Evolutionary conservation across 1,140 invertebrate species (phyloP).

Genomic region (Ylistrum balloti): DNA sequence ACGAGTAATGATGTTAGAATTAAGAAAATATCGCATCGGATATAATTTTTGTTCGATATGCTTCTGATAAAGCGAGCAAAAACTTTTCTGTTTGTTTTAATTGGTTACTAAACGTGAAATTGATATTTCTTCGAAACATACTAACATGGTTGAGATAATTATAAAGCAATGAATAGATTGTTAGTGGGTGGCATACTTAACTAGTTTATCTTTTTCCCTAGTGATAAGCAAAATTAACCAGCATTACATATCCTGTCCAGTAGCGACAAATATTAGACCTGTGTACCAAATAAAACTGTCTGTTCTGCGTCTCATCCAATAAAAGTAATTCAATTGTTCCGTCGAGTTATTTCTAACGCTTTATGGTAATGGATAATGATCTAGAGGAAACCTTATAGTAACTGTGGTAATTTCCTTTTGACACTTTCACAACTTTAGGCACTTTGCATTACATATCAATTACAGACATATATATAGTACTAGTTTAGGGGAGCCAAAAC

Average conservation of each 20-base stretch:
- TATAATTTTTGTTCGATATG: too few species aligned
- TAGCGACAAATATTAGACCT: background rate
- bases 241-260: background rate
- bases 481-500: background rate
- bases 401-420: slow-evolving; percentile 12
- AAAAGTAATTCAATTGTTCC: slow-evolving; percentile 10
- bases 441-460: slow-evolving; percentile 35
- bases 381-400: slow-evolving; percentile 18
- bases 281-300: background rate
- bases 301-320: background rate
- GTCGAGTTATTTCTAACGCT: background rate
- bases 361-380: slow-evolving; percentile 24
- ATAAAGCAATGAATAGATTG: too few species aligned
- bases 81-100: too few species aligned
- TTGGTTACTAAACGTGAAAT: too few species aligned
- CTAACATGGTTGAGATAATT: too few species aligned
- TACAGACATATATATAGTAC: background rate
- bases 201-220: too few species aligned
- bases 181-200: too few species aligned
- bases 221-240: too few species aligned
- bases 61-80: too few species aligned
- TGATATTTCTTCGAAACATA: too few species aligned
- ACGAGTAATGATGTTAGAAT: too few species aligned
- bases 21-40: too few species aligned
- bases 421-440: slow-evolving; percentile 16